Conservation (phyloP, 1,140 invertebrate genomes). For the Micrasema minimum region DNA sequence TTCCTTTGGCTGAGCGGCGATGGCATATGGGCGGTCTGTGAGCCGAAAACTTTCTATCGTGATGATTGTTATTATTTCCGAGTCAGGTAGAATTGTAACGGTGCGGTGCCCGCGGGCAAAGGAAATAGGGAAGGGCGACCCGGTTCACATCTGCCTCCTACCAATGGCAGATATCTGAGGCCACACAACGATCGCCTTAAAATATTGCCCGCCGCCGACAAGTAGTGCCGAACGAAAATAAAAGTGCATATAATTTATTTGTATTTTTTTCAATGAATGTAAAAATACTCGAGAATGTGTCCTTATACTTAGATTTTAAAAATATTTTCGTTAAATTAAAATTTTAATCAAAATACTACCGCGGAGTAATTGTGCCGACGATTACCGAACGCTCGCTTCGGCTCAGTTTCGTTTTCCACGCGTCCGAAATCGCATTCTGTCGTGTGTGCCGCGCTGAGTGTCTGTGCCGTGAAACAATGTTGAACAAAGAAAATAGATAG, state of each 20-base stretch:
- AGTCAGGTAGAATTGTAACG: conserved; percentile 3
- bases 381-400: conserved; percentile 33
- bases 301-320: conserved; percentile 15
- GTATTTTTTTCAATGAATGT: background rate
- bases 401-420: conserved; percentile 33
- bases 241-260: background rate
- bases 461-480: conserved; percentile 39
- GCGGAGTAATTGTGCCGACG: conserved; percentile 42
- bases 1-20: no score
- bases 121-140: conserved; percentile 43
- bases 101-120: conserved; percentile 28
- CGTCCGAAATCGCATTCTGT: conserved; percentile 34
- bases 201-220: conserved; percentile 26
- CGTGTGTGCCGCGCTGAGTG: conserved; percentile 29
- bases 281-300: conserved; percentile 2
- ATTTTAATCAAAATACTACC: conserved; percentile 6
- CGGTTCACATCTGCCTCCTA: conserved; percentile 43
- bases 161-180: conserved; percentile 40
- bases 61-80: background rate
- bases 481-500: conserved; percentile 43
- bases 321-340: background rate
- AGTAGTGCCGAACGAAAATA: conserved; percentile 30
- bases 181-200: conserved; percentile 43
- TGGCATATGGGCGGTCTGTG: no score
- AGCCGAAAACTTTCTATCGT: background rate